Conservation (phyloP, 2,888 invertebrate genomes). For the Hipparchia sbordonii region DNA sequence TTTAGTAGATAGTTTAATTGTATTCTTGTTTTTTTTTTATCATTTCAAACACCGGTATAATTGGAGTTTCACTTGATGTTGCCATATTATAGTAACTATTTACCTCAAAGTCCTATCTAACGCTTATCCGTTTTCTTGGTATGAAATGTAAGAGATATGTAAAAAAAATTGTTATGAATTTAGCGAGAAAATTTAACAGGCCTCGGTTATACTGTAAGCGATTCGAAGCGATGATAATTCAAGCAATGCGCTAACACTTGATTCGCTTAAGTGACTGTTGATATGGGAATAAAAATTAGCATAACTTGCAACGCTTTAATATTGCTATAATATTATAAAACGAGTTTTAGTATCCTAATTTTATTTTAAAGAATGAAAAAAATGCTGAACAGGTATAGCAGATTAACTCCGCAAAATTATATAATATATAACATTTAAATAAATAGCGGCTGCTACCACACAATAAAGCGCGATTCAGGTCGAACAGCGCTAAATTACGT, state of each 20-base stretch:
- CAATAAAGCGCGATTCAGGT: no score
- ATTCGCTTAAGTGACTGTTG: not conserved
- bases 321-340: no score
- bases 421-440: no score
- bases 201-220: constrained; percentile 35
- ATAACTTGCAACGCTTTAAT: no score
- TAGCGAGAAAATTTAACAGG: constrained; percentile 37
- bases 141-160: constrained; percentile 19
- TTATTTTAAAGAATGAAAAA: not conserved
- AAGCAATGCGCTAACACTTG: not conserved
- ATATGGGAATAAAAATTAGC: no score
- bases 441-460: no score
- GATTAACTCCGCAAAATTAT: no score
- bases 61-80: constrained; percentile 62
- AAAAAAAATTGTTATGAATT: constrained; percentile 36
- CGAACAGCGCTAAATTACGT: no score
- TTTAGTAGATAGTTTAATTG: constrained; percentile 49
- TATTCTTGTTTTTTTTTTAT: constrained; percentile 53
- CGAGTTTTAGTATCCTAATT: no score
- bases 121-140: constrained; percentile 39
- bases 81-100: constrained; percentile 76
- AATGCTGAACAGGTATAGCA: not conserved
- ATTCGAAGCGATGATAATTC: constrained; percentile 1
- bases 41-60: constrained; percentile 38
- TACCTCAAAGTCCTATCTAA: constrained; percentile 63